These are phyloP conservation scores for Thymelicus sylvestris DNA, from an alignment of 2,888 invertebrate genomes.

Conservation along the genomic window DNA sequence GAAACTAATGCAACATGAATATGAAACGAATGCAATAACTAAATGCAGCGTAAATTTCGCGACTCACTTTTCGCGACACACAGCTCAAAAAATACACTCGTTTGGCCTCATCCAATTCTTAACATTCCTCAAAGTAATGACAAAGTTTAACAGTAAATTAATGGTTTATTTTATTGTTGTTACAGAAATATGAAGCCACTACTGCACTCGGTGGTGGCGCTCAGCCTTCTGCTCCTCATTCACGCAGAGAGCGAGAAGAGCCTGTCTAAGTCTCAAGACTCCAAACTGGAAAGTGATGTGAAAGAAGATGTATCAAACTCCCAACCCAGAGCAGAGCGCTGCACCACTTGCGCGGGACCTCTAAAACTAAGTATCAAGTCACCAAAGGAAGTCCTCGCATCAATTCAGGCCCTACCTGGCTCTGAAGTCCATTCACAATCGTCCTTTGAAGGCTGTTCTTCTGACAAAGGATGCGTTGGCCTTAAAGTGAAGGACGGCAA, in stretches of 20 bases:
- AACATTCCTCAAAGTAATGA: no score
- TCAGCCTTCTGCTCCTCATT: conserved; percentile 64
- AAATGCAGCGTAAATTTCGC: no score
- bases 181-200: conserved; percentile 81
- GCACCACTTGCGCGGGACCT: conserved; percentile 60
- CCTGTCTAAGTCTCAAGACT: neutral
- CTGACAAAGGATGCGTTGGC: conserved; percentile 77
- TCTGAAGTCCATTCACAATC: conserved; percentile 73
- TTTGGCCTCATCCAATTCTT: no score
- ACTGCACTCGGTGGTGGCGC: conserved; percentile 69
- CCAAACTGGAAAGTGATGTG: neutral
- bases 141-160: no score
- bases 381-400: conserved; percentile 62
- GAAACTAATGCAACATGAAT: no score
- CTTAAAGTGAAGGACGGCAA: conserved; percentile 77
- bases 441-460: conserved; percentile 73
- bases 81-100: no score
- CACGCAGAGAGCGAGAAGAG: conserved; percentile 64
- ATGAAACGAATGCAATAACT: no score
- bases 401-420: conserved; percentile 62
- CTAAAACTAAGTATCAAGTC: conserved; percentile 58
- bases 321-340: conserved; percentile 65
- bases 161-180: conserved; percentile 60
- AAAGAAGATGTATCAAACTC: conserved; percentile 64
- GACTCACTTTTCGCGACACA: no score